Evolutionary conservation across 2,888 invertebrate genomes (phyloP).

Genomic region (Piscicola geometra): DNA sequence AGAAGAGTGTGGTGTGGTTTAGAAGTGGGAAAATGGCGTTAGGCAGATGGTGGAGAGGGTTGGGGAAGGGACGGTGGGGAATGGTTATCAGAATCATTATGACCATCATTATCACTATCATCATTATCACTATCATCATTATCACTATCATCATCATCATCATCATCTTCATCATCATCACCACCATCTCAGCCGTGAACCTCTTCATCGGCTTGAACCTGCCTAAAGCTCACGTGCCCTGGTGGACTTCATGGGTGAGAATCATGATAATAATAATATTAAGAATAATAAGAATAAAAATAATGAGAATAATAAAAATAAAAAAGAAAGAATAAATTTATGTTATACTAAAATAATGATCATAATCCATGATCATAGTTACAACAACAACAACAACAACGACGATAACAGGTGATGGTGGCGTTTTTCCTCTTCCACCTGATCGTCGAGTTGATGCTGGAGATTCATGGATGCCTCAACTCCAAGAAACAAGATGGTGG

Average conservation of each 20-base stretch:
- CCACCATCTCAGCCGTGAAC: conserved; percentile 69
- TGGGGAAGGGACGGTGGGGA: neutral
- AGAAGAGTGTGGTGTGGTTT: too few relatives aligned
- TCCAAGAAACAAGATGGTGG: conserved; percentile 54
- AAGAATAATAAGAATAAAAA: too few relatives aligned
- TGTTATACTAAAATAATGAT: too few relatives aligned
- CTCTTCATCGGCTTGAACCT: conserved; percentile 86
- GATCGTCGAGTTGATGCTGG: conserved; percentile 71
- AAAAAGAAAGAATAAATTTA: too few relatives aligned
- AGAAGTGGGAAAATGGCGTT: too few relatives aligned
- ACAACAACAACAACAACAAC: too few relatives aligned
- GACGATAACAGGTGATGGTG: conserved; percentile 63
- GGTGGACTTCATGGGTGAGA: conserved; percentile 76
- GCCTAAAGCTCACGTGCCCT: conserved; percentile 76
- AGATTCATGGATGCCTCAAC: conserved; percentile 57
- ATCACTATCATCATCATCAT: neutral
- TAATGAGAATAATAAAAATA: too few relatives aligned
- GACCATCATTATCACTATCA: neutral
- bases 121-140: neutral
- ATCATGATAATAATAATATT: neutral
- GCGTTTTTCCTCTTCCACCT: conserved; percentile 85
- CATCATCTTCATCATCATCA: too few relatives aligned
- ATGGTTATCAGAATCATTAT: too few relatives aligned
- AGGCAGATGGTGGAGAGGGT: neutral
- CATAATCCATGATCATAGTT: too few relatives aligned